Evolutionary conservation across 2,113 vertebrate species (phyloP).

Genomic region (Apistogramma diplotaenia): DNA sequence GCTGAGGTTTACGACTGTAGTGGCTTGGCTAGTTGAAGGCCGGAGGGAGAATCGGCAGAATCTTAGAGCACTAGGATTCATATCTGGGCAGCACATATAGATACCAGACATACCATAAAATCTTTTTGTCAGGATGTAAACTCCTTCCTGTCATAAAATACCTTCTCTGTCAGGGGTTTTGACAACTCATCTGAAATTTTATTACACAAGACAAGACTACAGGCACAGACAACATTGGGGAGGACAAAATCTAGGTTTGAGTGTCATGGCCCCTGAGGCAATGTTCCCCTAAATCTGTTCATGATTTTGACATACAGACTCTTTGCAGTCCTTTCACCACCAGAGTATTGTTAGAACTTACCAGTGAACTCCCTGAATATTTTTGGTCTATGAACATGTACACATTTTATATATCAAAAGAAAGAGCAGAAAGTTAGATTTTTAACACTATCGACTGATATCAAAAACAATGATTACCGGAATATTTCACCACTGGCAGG

Average conservation of each 20-base stretch:
- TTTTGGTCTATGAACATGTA: too few relatives aligned
- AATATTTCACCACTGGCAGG: too few relatives aligned
- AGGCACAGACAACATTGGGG: background rate
- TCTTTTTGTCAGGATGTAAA: conserved; percentile 9
- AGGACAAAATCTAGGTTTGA: background rate
- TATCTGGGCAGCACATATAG: conserved; percentile 30
- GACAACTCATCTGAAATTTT: background rate
- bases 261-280: background rate
- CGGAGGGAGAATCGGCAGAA: background rate
- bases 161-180: conserved; percentile 8
- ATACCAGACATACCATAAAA: conserved; percentile 5
- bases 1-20: conserved; percentile 39
- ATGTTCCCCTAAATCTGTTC: background rate
- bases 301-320: background rate
- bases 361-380: too few relatives aligned
- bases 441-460: too few relatives aligned
- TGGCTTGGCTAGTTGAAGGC: background rate
- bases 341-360: background rate
- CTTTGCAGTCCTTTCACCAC: background rate
- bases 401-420: too few relatives aligned
- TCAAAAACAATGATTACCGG: too few relatives aligned
- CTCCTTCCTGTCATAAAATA: conserved; percentile 3
- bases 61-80: background rate
- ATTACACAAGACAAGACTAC: background rate
- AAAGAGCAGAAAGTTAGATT: too few relatives aligned